phyloP scores from a whole-genome alignment of 2,113 vertebrate genomes.

The Theropithecus gelada region DNA sequence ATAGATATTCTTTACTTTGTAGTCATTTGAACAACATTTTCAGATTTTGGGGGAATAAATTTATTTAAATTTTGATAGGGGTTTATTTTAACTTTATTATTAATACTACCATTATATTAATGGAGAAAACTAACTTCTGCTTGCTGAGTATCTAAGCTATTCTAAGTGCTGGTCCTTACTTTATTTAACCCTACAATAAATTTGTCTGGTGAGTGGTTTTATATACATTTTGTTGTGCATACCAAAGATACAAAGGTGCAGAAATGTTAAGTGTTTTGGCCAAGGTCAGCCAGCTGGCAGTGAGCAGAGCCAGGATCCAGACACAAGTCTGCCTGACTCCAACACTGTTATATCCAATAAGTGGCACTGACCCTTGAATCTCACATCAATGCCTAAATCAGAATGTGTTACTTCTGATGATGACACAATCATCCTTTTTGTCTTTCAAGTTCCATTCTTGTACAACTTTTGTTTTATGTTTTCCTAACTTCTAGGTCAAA shows the following conservation, averaged over 20 bases:
- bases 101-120: neutral
- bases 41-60: constrained; percentile 5
- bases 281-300: neutral
- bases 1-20: neutral
- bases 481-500: neutral
- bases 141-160: neutral
- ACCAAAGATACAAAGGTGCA: neutral
- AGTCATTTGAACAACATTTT: constrained; percentile 14
- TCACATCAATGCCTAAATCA: neutral
- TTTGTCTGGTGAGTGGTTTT: neutral
- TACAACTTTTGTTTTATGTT: neutral
- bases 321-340: too few relatives aligned
- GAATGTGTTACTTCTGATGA: neutral
- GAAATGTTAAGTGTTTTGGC: neutral
- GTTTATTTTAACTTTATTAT: constrained; percentile 36
- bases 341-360: neutral
- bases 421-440: neutral
- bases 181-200: neutral
- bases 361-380: neutral
- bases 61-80: constrained; percentile 19
- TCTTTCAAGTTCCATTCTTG: neutral
- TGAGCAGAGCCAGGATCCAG: neutral
- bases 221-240: neutral
- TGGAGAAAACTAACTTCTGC: neutral
- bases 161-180: neutral